These are phyloP conservation scores for Hirtodrosophila duncani DNA, from an alignment of 2,888 invertebrate species.

Conservation along the genomic window DNA sequence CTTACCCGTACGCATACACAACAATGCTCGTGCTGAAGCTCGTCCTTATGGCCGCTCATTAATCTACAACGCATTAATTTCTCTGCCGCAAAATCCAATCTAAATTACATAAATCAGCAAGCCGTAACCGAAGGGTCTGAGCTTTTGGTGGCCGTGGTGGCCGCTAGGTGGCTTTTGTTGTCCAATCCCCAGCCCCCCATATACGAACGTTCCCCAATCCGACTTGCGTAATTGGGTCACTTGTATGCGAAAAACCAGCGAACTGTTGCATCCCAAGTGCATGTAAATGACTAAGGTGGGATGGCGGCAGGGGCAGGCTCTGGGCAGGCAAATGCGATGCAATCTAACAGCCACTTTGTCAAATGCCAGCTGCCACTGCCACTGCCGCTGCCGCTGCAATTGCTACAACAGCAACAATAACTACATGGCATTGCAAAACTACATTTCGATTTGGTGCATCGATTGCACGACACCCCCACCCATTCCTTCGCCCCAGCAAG, in stretches of 20 bases:
- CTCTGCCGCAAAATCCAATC: constrained; percentile 72
- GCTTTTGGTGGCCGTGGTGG: constrained; percentile 16
- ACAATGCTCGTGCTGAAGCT: too few relatives aligned
- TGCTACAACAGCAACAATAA: constrained; percentile 20
- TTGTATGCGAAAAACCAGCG: constrained; percentile 73
- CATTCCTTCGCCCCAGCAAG: too few relatives aligned
- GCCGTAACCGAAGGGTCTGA: constrained; percentile 60
- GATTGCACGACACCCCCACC: constrained; percentile 31
- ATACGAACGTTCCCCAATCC: too few relatives aligned
- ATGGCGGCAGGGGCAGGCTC: background rate
- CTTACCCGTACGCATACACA: too few relatives aligned
- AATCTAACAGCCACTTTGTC: constrained; percentile 71
- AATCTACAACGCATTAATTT: constrained; percentile 68
- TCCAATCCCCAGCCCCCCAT: background rate
- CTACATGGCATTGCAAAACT: constrained; percentile 38
- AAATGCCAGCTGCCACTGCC: constrained; percentile 57
- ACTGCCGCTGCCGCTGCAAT: constrained; percentile 17
- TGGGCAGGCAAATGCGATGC: constrained; percentile 60
- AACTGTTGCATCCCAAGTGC: constrained; percentile 64
- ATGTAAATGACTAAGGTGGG: constrained; percentile 9
- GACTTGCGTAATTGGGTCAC: constrained; percentile 71
- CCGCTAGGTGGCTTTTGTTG: background rate
- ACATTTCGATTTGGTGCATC: constrained; percentile 56
- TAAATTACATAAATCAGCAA: constrained; percentile 72
- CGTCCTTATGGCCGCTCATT: constrained; percentile 63